These are phyloP conservation scores for Adineta ricciae DNA, from an alignment of 2,888 invertebrate genomes.

Conservation along the genomic window DNA sequence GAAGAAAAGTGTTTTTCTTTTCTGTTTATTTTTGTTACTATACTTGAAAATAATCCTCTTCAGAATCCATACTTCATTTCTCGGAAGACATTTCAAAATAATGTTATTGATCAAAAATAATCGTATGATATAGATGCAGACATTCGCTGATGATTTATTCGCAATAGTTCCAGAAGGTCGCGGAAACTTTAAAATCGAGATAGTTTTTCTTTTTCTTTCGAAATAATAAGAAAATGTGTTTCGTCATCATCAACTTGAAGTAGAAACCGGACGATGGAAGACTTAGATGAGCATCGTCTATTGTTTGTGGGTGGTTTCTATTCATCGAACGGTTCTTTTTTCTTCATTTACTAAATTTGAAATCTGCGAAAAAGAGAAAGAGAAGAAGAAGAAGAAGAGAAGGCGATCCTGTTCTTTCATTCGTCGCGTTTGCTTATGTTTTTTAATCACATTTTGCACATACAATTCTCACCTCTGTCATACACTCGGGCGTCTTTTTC, in stretches of 20 bases:
- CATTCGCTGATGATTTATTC: not conserved
- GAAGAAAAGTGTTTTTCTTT: not conserved
- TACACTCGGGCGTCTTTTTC: not conserved
- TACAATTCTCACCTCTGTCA: not conserved
- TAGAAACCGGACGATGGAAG: not conserved
- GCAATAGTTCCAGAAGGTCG: not conserved
- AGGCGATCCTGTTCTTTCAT: not conserved
- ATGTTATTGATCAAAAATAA: not conserved
- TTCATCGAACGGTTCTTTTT: not conserved
- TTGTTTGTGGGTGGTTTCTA: not conserved
- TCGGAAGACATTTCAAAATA: not conserved
- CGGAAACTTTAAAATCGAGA: not conserved
- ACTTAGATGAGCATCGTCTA: not conserved
- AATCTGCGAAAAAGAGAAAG: not conserved
- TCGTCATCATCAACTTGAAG: not conserved
- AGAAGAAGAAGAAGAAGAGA: not conserved
- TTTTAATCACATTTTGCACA: conserved; percentile 4
- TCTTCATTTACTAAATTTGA: not conserved
- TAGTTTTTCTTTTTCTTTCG: not conserved
- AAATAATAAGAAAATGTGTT: not conserved
- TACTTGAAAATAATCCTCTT: not conserved
- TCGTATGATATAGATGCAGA: not conserved
- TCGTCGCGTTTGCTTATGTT: not conserved
- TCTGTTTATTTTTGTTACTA: not conserved
- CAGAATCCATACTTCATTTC: not conserved